Evolutionary conservation across 1,140 invertebrate genomes (phyloP), one percentile per base, ranked within the genome.

Genomic region (Bombus sylvicola): DNA sequence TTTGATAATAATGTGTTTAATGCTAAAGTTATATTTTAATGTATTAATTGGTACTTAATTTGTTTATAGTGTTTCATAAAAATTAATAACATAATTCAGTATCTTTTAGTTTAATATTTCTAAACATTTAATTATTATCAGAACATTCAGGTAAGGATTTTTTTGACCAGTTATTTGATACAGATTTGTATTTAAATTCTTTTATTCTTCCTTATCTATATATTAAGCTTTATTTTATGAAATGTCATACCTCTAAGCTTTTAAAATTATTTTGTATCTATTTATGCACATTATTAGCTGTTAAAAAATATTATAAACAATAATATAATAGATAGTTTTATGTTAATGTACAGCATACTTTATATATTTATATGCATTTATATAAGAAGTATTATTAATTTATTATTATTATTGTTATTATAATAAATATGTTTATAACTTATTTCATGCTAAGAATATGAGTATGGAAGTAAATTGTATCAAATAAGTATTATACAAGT

Each of bases 1-100:
- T 83, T 74, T 69, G 12, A 74, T 80, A 57, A 68, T 59, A n/a
- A 79, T 83, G 12, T 83, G 74, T 64, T 68, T 78, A 59, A 10
- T 31, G 28, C 28, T 39, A 68, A 31, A 78, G n/a, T 31, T 72
- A 62, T 13, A 31, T 74, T 39, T 59, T 22, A 59, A 47, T 62
- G 64, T 37, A 71, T 53, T 64, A 85, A 53, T 34, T 69, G 25
- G 43, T 47, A 28, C n/a, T 75, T 53, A 10, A 57, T 34, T 28
- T 25, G 28, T 69, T 62, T 39, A 69, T 72, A 79, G 4, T 47
- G 6, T 69, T 47, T 69, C 43, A n/a, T 82, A 69, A 43, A 28
- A 28, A 41, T 41, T 78, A 71, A 37, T 59, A 59, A 43, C 34
- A 15, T 43, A 62, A 64, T 66, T 62, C 37, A 66, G 41, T 75